Percentiles rank a stretch among this genome's conserved stretches.
Evolutionary conservation across 2,888 invertebrate genomes (phyloP).

Genomic region (Dasysyrphus albostriatus): DNA sequence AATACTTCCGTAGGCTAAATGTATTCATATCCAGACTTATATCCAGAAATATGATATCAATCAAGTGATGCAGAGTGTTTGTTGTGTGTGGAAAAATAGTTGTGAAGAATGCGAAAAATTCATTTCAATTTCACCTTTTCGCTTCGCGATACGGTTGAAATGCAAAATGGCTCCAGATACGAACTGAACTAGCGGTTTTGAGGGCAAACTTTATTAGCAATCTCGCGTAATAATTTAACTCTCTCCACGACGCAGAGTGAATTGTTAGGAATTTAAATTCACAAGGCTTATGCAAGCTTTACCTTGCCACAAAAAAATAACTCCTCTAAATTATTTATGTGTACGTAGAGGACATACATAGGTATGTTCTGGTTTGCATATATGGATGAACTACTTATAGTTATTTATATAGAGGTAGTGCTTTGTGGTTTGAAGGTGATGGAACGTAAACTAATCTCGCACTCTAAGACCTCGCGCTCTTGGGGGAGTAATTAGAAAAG

Average conservation of each 20-base stretch:
- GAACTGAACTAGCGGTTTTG: background rate
- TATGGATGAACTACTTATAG: background rate
- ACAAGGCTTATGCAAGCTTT: slow-evolving; percentile 67
- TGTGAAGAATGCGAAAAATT: slow-evolving; percentile 44
- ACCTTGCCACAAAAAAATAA: slow-evolving; percentile 39
- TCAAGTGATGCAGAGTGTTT: background rate
- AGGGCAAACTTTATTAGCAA: slow-evolving; percentile 64
- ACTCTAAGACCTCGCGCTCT: background rate
- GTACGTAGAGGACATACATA: background rate
- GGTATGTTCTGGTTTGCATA: background rate
- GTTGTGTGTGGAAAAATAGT: slow-evolving; percentile 2
- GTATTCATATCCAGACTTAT: background rate
- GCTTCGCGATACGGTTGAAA: slow-evolving; percentile 26
- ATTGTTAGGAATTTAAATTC: slow-evolving; percentile 68
- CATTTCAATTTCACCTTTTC: slow-evolving; percentile 47
- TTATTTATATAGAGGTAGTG: slow-evolving; percentile 3
- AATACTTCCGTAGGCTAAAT: background rate
- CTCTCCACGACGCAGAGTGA: slow-evolving; percentile 11
- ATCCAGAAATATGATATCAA: background rate
- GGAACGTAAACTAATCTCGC: slow-evolving; percentile 1
- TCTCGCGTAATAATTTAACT: slow-evolving; percentile 56
- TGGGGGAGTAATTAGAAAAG: slow-evolving; percentile 69
- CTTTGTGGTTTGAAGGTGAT: slow-evolving; percentile 9
- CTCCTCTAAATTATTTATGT: background rate
- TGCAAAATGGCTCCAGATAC: slow-evolving; percentile 22